phyloP scores from a whole-genome alignment of 2,797 vertebrate species.

The Lacerta viridis region DNA sequence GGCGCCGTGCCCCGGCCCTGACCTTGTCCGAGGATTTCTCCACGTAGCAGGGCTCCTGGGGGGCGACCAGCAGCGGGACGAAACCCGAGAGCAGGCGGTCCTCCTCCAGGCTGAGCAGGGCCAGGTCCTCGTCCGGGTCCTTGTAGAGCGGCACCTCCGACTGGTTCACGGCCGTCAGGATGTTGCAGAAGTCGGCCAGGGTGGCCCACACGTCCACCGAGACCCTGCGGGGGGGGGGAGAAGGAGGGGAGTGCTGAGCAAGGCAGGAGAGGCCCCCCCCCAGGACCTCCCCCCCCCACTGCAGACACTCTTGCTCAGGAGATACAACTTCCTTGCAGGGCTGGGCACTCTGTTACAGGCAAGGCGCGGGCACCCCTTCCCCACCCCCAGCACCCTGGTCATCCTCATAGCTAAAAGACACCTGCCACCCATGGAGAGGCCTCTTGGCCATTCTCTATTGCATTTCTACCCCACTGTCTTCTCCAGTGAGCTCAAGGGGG shows the following conservation, averaged over 20 bases:
- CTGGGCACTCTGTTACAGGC: not conserved
- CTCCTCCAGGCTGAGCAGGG: constrained; percentile 86
- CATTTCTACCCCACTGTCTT: no score
- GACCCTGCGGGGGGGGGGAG: constrained; percentile 82
- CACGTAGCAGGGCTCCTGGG: constrained; percentile 97
- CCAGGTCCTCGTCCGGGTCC: constrained; percentile 91
- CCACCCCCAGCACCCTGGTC: no score
- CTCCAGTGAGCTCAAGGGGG: no score
- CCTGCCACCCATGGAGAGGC: no score
- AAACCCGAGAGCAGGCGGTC: constrained; percentile 88
- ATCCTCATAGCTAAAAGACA: no score
- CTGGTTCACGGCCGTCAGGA: constrained; percentile 92
- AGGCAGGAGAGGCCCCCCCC: not conserved
- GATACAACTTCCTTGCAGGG: not conserved
- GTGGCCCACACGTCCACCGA: constrained; percentile 93
- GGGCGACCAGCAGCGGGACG: constrained; percentile 87
- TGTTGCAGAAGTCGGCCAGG: constrained; percentile 95
- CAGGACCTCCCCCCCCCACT: not conserved
- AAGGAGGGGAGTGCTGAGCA: constrained; percentile 50
- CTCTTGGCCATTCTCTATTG: no score
- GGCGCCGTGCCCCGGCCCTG: constrained; percentile 82
- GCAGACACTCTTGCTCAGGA: not conserved
- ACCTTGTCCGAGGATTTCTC: constrained; percentile 93
- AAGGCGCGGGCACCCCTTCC: not conserved
- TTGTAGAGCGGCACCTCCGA: constrained; percentile 95